Base-by-base conservation (phyloP, 2,888 invertebrate genomes). In the Operophtera brumata region DNA sequence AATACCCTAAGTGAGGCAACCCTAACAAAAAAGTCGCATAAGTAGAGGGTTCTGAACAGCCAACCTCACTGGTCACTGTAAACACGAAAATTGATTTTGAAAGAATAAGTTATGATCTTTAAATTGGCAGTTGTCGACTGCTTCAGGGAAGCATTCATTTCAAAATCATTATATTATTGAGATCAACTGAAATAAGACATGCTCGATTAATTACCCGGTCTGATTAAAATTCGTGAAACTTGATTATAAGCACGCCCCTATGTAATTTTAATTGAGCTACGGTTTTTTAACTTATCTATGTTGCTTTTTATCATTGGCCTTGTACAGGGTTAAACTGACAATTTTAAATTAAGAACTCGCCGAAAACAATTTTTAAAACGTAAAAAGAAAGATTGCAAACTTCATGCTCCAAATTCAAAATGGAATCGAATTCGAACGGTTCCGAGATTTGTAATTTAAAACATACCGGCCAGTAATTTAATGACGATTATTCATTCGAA, bases 41-140 rank as follows among this genome's bases (percentile, higher is more conserved):
- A 84, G 78, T 84, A 79, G 82, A 77, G 81, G 75, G 69, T 70
- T 63, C 62, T 67, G 73, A 76, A 79, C 78, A 80, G 77, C 78
- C 80, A 77, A 72, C 20, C 75, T 78, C 79, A 83, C 74, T 76
- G 78, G 72, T 77, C 81, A 80, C 80, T 80, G 82, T 83, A 86
- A 86, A 87, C 82, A 85, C 77, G 85, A 82, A 87, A 88, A 88
- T 88, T 88, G 87, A 88, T 87, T 88, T 84, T 83, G 78, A 84
- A 82, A 64, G 71, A 76, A 73, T 80, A 77, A 80, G 67, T 73
- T 79, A 78, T 70, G 75, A 71, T 66, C 67, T 65, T 66, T 62
- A 69, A 67, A 72, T 68, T 76, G 66, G 64, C 58, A 65, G 69
- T 72, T 72, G 67, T 69, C 72, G 20, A 20, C 30, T 67, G 70